Conservation (phyloP, 2,888 invertebrate species). For the Leucoptera coffeella region DNA sequence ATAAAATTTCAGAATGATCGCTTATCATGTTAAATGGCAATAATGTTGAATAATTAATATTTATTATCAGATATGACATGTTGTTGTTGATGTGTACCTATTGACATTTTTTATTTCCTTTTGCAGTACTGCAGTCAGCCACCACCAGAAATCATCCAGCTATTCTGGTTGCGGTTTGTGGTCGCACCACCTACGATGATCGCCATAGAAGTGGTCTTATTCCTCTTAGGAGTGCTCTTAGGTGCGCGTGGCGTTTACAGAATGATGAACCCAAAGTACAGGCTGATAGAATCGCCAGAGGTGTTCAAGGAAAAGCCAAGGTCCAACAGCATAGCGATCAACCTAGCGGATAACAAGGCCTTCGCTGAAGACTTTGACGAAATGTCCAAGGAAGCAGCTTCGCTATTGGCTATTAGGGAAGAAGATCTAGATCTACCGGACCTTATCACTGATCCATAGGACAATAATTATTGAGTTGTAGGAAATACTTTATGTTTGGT, state of each 20-base stretch:
- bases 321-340: slow-evolving; percentile 16
- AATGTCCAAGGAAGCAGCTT: slow-evolving; percentile 30
- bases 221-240: slow-evolving; percentile 34
- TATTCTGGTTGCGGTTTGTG: slow-evolving; percentile 41
- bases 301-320: slow-evolving; percentile 10
- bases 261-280: slow-evolving; percentile 23
- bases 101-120: slow-evolving; percentile 1
- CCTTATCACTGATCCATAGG: too few relatives aligned
- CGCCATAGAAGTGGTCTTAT: slow-evolving; percentile 29
- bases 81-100: too few relatives aligned
- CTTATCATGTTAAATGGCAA: too few relatives aligned
- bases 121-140: slow-evolving; percentile 29
- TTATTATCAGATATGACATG: too few relatives aligned
- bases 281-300: slow-evolving; percentile 12
- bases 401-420: slow-evolving; percentile 23
- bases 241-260: slow-evolving; percentile 26
- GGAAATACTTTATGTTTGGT: too few relatives aligned
- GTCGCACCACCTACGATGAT: slow-evolving; percentile 44
- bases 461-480: slow-evolving; percentile 13
- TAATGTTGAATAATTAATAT: too few relatives aligned
- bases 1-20: too few relatives aligned
- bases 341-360: slow-evolving; percentile 17
- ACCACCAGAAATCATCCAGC: slow-evolving; percentile 26
- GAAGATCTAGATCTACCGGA: slow-evolving; percentile 20
- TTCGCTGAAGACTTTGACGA: too few relatives aligned